Evolutionary conservation across 2,797 vertebrate genomes (phyloP).

Genomic region (Halcyon smyrnensis): DNA sequence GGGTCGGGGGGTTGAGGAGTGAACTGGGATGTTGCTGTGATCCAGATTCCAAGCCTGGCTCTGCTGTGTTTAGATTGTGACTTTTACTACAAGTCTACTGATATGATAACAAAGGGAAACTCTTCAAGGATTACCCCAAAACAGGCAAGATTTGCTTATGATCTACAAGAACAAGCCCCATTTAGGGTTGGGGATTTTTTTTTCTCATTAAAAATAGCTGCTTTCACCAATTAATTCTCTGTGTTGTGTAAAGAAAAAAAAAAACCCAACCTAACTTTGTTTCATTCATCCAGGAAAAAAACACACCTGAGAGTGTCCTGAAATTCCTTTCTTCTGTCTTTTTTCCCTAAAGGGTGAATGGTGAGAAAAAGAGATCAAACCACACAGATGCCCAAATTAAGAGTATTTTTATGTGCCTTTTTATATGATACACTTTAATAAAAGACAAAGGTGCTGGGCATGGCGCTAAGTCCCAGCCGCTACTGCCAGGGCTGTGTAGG

Average conservation of each 20-base stretch:
- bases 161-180: not conserved
- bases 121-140: not conserved
- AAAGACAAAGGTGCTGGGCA: not conserved
- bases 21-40: not conserved
- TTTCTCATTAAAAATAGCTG: not conserved
- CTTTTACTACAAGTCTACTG: not conserved
- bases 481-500: not conserved
- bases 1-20: rapidly evolving
- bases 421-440: not conserved
- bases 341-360: not conserved
- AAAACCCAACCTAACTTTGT: not conserved
- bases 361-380: not conserved
- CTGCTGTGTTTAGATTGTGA: not conserved
- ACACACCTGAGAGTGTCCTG: not conserved
- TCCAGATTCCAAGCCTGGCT: not conserved
- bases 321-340: not conserved
- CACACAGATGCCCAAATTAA: not conserved
- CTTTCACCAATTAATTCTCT: not conserved
- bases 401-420: not conserved
- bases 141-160: not conserved
- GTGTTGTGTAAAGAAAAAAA: not conserved
- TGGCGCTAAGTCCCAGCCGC: rapidly evolving
- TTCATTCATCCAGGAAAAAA: not conserved
- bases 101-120: not conserved
- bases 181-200: not conserved